phyloP scores from a whole-genome alignment of 2,888 invertebrate genomes.

The Gymnoscelis rufifasciata region DNA sequence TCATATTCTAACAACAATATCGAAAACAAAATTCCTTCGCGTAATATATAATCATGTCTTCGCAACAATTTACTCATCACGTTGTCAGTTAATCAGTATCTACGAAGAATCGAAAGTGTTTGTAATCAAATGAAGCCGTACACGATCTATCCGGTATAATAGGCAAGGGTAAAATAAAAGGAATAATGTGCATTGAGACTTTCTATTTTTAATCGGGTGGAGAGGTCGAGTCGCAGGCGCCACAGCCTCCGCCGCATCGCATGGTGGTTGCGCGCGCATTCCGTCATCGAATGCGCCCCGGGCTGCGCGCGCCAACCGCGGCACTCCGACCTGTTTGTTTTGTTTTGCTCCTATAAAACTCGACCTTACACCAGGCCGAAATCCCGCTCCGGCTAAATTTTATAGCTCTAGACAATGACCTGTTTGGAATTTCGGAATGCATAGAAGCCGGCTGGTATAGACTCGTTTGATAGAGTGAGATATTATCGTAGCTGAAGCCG shows the following conservation, averaged over 20 bases:
- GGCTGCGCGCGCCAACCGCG: slow-evolving; percentile 59
- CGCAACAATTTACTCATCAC: slow-evolving; percentile 25
- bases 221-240: slow-evolving; percentile 61
- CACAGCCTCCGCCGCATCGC: slow-evolving; percentile 60
- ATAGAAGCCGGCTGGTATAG: slow-evolving; percentile 50
- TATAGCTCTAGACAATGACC: slow-evolving; percentile 54
- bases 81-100: slow-evolving; percentile 25
- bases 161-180: slow-evolving; percentile 71
- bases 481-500: slow-evolving; percentile 42
- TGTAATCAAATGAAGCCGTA: slow-evolving; percentile 46
- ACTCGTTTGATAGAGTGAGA: slow-evolving; percentile 52
- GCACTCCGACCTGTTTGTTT: slow-evolving; percentile 41
- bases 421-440: slow-evolving; percentile 57
- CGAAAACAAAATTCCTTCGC: slow-evolving; percentile 18
- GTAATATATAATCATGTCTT: slow-evolving; percentile 27
- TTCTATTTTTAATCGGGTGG: slow-evolving; percentile 76
- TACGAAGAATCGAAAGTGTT: slow-evolving; percentile 52
- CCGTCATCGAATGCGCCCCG: slow-evolving; percentile 67
- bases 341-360: slow-evolving; percentile 17
- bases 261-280: slow-evolving; percentile 60
- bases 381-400: slow-evolving; percentile 7
- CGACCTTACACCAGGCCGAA: slow-evolving; percentile 17
- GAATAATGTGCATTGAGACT: slow-evolving; percentile 62
- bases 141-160: slow-evolving; percentile 60
- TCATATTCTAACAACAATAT: not conserved